A percentile compares a stretch with the other conserved stretches of the same genome.
phyloP scores from a whole-genome alignment of 2,797 vertebrate genomes.

The Bryconaethiops microstoma region DNA sequence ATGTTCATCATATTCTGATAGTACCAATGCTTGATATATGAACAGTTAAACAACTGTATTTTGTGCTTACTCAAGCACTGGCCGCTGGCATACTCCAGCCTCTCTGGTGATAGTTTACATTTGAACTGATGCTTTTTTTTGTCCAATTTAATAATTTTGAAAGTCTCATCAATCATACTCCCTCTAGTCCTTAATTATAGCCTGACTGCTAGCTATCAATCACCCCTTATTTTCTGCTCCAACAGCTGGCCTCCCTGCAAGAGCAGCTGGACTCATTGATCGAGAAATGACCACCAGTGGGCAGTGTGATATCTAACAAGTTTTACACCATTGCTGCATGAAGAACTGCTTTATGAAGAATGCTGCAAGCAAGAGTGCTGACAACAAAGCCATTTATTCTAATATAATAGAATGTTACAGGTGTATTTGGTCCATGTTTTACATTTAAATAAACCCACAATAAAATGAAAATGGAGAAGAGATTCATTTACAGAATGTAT shows the following conservation, averaged over 20 bases:
- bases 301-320: constrained; percentile 63
- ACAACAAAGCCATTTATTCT: not conserved
- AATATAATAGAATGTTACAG: not conserved
- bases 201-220: constrained; percentile 66
- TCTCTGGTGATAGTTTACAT: constrained; percentile 57
- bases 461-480: not conserved
- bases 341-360: not conserved
- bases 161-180: constrained; percentile 71
- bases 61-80: not conserved
- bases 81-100: constrained; percentile 12
- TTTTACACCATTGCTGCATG: not conserved
- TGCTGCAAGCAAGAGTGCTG: not conserved
- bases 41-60: not conserved
- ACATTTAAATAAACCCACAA: not conserved
- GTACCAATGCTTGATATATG: not conserved
- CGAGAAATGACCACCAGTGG: constrained; percentile 81
- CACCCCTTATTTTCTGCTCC: constrained; percentile 67
- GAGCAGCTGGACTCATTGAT: constrained; percentile 85
- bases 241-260: constrained; percentile 84
- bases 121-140: constrained; percentile 61
- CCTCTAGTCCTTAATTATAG: constrained; percentile 72
- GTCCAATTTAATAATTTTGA: constrained; percentile 58
- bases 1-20: not conserved
- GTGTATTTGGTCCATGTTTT: not conserved
- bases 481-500: not conserved